A percentile compares a stretch with the other conserved stretches of the same genome.
Conservation (phyloP, 2,888 invertebrate species). For the Dicyrtoma fusca region DNA sequence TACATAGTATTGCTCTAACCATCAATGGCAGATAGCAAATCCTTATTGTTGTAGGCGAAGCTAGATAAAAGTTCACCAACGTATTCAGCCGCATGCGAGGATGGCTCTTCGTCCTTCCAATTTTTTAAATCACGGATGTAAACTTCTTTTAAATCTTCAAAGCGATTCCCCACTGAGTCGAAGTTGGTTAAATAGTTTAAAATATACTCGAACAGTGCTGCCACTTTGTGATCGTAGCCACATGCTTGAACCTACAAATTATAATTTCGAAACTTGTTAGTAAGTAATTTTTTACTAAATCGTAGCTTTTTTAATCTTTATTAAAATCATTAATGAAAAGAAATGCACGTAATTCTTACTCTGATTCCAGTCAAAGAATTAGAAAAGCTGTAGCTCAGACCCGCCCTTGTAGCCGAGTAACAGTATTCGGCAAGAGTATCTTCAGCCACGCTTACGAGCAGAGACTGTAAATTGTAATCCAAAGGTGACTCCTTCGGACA, state of each 20-base stretch:
- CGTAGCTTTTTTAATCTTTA: background rate
- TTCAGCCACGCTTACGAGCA: constrained; percentile 79
- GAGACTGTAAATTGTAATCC: constrained; percentile 71
- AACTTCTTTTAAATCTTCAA: constrained; percentile 84
- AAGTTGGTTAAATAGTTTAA: constrained; percentile 81
- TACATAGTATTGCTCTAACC: constrained; percentile 63
- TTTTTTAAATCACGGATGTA: constrained; percentile 76
- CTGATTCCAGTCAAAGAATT: constrained; percentile 76
- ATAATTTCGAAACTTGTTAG: background rate
- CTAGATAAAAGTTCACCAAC: constrained; percentile 80
- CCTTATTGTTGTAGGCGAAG: constrained; percentile 84
- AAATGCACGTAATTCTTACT: background rate
- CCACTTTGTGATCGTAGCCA: constrained; percentile 90
- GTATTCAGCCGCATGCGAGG: constrained; percentile 72
- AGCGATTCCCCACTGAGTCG: constrained; percentile 79
- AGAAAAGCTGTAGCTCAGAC: constrained; percentile 75
- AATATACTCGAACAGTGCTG: constrained; percentile 79
- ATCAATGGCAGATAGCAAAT: constrained; percentile 77
- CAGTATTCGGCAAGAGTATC: constrained; percentile 90
- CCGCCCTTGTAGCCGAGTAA: constrained; percentile 89
- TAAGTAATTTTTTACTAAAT: background rate
- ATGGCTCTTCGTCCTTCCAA: constrained; percentile 90
- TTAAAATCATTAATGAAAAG: background rate
- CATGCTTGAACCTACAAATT: constrained; percentile 72
- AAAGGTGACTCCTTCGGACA: background rate